Percentiles rank a stretch among this genome's conserved stretches.
phyloP scores from a whole-genome alignment of 2,113 vertebrate species.

The Anarrhichthys ocellatus region DNA sequence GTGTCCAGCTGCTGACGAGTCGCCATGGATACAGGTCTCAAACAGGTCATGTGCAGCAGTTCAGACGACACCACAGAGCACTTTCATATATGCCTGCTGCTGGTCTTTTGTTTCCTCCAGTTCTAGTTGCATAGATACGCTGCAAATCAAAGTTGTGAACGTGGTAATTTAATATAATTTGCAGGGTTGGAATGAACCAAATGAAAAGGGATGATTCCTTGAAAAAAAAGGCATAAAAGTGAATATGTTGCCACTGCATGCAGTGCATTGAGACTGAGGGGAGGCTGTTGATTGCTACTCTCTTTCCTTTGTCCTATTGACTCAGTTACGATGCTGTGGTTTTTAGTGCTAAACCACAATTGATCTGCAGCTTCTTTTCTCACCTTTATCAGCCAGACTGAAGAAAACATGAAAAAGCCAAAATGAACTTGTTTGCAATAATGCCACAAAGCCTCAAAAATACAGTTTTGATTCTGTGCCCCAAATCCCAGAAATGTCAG shows the following conservation, averaged over 20 bases:
- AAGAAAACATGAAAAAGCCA: background rate
- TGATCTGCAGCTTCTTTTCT: conserved; percentile 30
- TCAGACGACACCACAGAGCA: background rate
- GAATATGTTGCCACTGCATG: background rate
- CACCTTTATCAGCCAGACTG: background rate
- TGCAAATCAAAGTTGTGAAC: background rate
- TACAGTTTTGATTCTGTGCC: background rate
- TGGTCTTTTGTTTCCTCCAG: background rate
- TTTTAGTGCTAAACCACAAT: conserved; percentile 34
- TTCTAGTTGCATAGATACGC: background rate
- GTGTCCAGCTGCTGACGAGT: background rate
- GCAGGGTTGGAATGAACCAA: background rate
- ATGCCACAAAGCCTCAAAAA: conserved; percentile 15
- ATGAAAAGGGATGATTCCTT: background rate
- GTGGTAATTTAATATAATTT: background rate
- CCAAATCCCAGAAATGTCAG: background rate
- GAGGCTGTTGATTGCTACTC: background rate
- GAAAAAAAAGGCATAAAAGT: background rate
- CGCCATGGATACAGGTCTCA: conserved; percentile 22
- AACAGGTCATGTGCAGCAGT: background rate
- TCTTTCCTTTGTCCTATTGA: background rate
- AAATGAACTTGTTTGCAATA: conserved; percentile 2
- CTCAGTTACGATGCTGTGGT: background rate
- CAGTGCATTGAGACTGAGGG: background rate
- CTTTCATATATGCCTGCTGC: background rate